Base-by-base conservation (phyloP, 2,888 invertebrate species). In the Mesodorylaimus sp. region DNA sequence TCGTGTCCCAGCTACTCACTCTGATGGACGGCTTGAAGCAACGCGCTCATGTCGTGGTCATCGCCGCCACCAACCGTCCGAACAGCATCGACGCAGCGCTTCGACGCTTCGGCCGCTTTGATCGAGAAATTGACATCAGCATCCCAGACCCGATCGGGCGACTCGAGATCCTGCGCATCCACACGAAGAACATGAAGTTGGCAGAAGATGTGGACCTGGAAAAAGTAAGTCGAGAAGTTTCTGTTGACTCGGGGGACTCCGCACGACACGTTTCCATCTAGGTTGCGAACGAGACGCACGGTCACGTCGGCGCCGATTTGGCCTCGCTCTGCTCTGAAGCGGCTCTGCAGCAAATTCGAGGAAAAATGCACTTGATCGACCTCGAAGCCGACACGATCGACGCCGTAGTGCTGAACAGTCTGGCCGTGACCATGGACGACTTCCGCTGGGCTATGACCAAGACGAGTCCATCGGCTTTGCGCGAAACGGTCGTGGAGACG, bases 21-120 rank as follows among this genome's bases (percentile, higher is more conserved):
- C 75, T 99, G 58, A 99, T 97, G 97, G 97, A 99, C 66, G 97
- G 87, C 66, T 81, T 97, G 77, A 99, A 99, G 73, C 95, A 97
- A 69, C 83, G 93, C 52, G 83, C 91, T 1, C 95, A 99, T 71
- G 88, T 97, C 54, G 93, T 99, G 65, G 95, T 97, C 2, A 97
- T 97, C 89, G 97, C 97, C 48, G 97, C 97, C 38, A 97, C 97
- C 1, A 97, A 99, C 73, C 77, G 93, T 49, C 97, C 97, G 2
- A 99, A 99, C 73, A 93, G 93, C 27, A 91, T 97, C 68, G 97
- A 99, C 74, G 79, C 88, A 27, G 97, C 97, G 45, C 75, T 97
- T 49, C 81, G 97, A 67, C 83, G 95, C 53, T 97, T 95, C 70
- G 95, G 95, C 44, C 81, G 95, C 49, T 97, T 97, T 68, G 95